A percentile compares a stretch with the other conserved stretches of the same genome.
Conservation (phyloP, 2,888 invertebrate species). For the Folsomia candida region DNA sequence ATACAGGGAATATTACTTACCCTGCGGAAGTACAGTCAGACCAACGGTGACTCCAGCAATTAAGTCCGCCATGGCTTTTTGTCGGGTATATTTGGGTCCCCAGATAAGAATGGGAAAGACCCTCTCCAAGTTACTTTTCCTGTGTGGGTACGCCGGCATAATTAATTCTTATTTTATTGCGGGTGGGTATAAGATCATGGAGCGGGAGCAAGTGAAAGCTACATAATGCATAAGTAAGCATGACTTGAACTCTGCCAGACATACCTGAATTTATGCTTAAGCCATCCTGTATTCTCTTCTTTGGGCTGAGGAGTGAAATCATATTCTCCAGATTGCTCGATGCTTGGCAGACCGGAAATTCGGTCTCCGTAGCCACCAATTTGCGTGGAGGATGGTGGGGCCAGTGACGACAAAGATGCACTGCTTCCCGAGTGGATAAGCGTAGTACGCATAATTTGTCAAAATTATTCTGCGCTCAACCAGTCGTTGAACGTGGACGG, state of each 20-base stretch:
- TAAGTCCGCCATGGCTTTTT: constrained; percentile 36
- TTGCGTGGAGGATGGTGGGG: constrained; percentile 3
- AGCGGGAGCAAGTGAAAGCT: too few relatives aligned
- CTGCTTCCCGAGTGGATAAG: constrained; percentile 43
- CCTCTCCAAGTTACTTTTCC: constrained; percentile 33
- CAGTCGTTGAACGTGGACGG: too few relatives aligned
- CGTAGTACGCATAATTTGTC: constrained; percentile 38
- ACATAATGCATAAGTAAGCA: background rate
- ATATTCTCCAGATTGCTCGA: constrained; percentile 16
- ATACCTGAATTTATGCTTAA: constrained; percentile 32
- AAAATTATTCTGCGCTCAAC: background rate
- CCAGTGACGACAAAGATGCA: constrained; percentile 28
- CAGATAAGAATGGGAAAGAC: constrained; percentile 44
- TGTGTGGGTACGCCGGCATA: background rate
- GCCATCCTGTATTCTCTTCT: constrained; percentile 13
- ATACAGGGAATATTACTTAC: constrained; percentile 54
- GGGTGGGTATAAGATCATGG: too few relatives aligned
- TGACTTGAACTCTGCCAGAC: background rate
- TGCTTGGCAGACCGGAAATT: constrained; percentile 27
- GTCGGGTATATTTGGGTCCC: constrained; percentile 34
- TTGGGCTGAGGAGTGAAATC: constrained; percentile 16
- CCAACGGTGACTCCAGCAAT: constrained; percentile 43
- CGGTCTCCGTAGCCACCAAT: background rate
- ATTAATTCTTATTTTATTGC: background rate
- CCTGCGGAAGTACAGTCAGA: constrained; percentile 53